Evolutionary conservation across 2,113 vertebrate species (phyloP).

Genomic region (Emydura subglobosa): DNA sequence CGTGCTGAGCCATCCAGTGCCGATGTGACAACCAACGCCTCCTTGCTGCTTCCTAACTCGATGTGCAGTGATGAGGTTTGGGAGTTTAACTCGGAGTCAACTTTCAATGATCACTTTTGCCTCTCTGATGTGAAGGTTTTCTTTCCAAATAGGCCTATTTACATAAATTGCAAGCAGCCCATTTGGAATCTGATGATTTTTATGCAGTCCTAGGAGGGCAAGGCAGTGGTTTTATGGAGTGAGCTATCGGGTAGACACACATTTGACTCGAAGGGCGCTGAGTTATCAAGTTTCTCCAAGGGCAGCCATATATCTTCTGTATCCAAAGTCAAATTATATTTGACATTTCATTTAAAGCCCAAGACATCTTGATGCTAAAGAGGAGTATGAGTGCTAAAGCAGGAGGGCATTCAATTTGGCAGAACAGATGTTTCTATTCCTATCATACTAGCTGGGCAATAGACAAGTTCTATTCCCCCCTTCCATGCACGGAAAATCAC

Average conservation of each 20-base stretch:
- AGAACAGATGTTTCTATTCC: conserved; percentile 60
- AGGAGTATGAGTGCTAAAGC: conserved; percentile 53
- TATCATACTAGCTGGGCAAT: conserved; percentile 47
- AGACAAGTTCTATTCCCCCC: conserved; percentile 52
- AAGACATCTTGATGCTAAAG: conserved; percentile 74
- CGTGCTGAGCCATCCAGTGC: accelerated
- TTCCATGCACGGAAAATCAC: conserved; percentile 62
- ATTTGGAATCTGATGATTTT: conserved; percentile 30
- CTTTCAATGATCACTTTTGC: conserved; percentile 39
- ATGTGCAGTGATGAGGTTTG: not conserved
- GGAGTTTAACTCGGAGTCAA: conserved; percentile 36
- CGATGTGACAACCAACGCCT: not conserved
- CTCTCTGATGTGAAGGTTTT: conserved; percentile 34
- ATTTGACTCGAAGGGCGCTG: conserved; percentile 68
- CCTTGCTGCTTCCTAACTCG: conserved; percentile 8
- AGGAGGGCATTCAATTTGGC: not conserved
- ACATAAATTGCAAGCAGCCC: conserved; percentile 39
- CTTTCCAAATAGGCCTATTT: conserved; percentile 46
- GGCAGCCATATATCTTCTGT: conserved; percentile 75
- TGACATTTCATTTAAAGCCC: conserved; percentile 83
- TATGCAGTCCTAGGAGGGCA: conserved; percentile 5
- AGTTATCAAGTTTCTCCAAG: conserved; percentile 81
- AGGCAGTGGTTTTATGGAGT: conserved; percentile 61
- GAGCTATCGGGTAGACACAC: conserved; percentile 63
- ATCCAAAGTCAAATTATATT: conserved; percentile 79